These are phyloP conservation scores for Heliconius himera DNA, from an alignment of 1,140 invertebrate species.

Conservation along the genomic window DNA sequence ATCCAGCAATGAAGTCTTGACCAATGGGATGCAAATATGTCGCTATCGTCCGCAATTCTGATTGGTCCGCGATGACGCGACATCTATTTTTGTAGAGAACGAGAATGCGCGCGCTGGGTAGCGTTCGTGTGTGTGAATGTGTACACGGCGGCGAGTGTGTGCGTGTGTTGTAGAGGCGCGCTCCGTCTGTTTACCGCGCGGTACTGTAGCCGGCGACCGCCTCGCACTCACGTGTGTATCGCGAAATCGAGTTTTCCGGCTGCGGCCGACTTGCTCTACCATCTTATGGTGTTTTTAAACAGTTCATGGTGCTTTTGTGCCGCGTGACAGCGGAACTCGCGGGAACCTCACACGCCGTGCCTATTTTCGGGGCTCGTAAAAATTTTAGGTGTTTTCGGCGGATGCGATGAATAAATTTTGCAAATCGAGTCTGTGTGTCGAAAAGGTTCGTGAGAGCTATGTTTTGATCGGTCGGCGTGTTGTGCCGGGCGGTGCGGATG, in stretches of 20 bases:
- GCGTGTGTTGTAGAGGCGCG: slow-evolving; percentile 73
- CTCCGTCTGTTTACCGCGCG: slow-evolving; percentile 77
- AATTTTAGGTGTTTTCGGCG: slow-evolving; percentile 75
- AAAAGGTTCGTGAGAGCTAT: slow-evolving; percentile 76
- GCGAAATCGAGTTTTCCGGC: slow-evolving; percentile 73
- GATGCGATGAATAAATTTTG: slow-evolving; percentile 82
- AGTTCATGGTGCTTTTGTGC: slow-evolving; percentile 72
- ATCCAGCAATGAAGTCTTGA: slow-evolving; percentile 69
- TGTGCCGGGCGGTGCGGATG: slow-evolving; percentile 69
- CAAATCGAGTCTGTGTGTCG: slow-evolving; percentile 77
- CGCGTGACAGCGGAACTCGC: slow-evolving; percentile 57
- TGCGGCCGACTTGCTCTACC: slow-evolving; percentile 60
- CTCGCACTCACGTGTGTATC: slow-evolving; percentile 65
- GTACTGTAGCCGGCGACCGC: slow-evolving; percentile 72
- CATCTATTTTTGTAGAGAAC: slow-evolving; percentile 66
- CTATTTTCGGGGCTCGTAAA: slow-evolving; percentile 72
- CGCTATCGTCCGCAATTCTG: slow-evolving; percentile 50
- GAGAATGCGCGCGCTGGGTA: slow-evolving; percentile 68
- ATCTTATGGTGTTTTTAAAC: slow-evolving; percentile 71
- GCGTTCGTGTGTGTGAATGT: slow-evolving; percentile 53
- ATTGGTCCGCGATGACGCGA: slow-evolving; percentile 70
- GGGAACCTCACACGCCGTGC: slow-evolving; percentile 30
- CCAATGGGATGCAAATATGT: slow-evolving; percentile 57
- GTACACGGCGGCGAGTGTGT: slow-evolving; percentile 55
- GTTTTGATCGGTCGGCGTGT: slow-evolving; percentile 74